phyloP scores from a whole-genome alignment of 2,797 vertebrate genomes.

The Pangasius macronema region DNA sequence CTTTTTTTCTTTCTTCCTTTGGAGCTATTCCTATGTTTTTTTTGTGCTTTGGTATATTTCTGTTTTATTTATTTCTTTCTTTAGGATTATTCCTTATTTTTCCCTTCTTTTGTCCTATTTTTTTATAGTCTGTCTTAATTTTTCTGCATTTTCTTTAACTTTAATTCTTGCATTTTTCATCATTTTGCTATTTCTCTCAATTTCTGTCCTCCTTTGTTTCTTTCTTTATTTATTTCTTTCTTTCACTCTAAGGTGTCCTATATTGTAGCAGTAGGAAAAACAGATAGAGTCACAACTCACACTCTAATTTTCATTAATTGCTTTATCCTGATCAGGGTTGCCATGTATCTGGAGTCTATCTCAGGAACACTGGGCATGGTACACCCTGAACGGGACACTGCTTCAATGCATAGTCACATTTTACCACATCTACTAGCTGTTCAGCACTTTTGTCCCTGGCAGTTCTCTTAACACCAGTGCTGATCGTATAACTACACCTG shows the following conservation, averaged over 20 bases:
- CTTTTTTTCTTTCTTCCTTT: not conserved
- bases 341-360: not conserved
- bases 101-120: not conserved
- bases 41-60: no score
- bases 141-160: not conserved
- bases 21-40: no score
- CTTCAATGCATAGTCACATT: no score
- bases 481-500: not conserved
- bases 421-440: not conserved
- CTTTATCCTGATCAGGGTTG: not conserved
- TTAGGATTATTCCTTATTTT: not conserved
- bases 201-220: not conserved
- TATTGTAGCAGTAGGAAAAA: not conserved
- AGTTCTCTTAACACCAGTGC: not conserved
- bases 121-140: not conserved
- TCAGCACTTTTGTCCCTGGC: not conserved
- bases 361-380: not conserved
- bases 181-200: not conserved
- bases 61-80: not conserved
- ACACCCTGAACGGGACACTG: not conserved
- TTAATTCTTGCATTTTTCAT: not conserved
- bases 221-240: not conserved
- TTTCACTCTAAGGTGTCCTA: not conserved
- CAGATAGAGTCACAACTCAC: no score
- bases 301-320: not conserved